A percentile compares a stretch with the other conserved stretches of the same genome.
Conservation (phyloP, 2,888 invertebrate genomes). For the Heterodera filipjevi region DNA sequence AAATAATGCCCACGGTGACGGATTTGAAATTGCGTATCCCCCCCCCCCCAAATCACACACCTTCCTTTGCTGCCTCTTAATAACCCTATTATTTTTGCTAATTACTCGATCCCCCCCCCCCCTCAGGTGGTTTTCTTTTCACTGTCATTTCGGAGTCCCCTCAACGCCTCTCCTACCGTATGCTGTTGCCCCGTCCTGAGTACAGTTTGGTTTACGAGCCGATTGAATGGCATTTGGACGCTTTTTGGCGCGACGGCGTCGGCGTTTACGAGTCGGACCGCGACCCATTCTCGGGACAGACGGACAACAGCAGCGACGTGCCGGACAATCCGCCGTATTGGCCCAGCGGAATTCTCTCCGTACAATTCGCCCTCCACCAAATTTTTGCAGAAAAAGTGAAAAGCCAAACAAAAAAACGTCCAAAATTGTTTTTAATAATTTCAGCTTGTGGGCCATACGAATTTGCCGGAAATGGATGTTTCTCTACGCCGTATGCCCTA, state of each 20-base stretch:
- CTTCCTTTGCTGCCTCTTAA: background rate
- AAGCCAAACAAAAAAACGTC: background rate
- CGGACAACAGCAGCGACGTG: slow-evolving; percentile 44
- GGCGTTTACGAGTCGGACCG: slow-evolving; percentile 36
- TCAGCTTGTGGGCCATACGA: slow-evolving; percentile 24
- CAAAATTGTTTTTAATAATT: background rate
- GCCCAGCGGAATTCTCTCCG: slow-evolving; percentile 49
- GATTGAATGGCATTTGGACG: slow-evolving; percentile 31
- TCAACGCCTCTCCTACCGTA: slow-evolving; percentile 9
- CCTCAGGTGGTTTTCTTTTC: slow-evolving; percentile 1
- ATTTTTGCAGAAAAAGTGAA: slow-evolving; percentile 38
- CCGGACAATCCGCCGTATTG: slow-evolving; percentile 56
- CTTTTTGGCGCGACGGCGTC: slow-evolving; percentile 39
- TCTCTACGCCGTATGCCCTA: slow-evolving; percentile 40
- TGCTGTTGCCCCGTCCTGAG: slow-evolving; percentile 28
- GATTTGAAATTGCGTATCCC: too few species aligned
- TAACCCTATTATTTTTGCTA: background rate
- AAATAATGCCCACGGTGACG: too few species aligned
- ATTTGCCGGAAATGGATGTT: slow-evolving; percentile 32
- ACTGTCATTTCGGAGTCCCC: background rate
- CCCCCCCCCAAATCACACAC: too few species aligned
- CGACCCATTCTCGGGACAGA: slow-evolving; percentile 38
- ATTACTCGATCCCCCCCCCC: too few species aligned
- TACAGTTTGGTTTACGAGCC: slow-evolving; percentile 4
- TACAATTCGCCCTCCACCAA: slow-evolving; percentile 54